These are phyloP conservation scores for Geotrupes spiniger DNA, from an alignment of 2,888 invertebrate species.

Conservation along the genomic window DNA sequence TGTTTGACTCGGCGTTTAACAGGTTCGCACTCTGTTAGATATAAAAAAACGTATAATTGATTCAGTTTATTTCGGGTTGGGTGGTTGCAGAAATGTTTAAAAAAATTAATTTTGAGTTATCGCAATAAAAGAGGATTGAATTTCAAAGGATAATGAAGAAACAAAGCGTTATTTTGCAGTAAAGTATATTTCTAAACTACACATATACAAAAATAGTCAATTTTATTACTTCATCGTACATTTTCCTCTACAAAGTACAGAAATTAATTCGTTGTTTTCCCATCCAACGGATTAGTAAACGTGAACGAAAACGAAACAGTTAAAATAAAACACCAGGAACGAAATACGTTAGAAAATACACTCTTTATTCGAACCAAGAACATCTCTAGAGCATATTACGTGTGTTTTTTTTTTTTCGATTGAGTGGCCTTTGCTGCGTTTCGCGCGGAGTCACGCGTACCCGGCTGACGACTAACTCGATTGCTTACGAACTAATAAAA, in stretches of 20 bases:
- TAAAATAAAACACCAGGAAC: slow-evolving; percentile 18
- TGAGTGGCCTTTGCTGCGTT: slow-evolving; percentile 1
- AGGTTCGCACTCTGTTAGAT: no score
- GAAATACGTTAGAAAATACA: slow-evolving; percentile 19
- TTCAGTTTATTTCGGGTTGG: no score
- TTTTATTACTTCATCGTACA: slow-evolving; percentile 14
- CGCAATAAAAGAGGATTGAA: no score
- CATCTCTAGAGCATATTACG: slow-evolving; percentile 4
- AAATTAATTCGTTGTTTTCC: slow-evolving; percentile 9
- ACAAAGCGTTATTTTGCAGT: slow-evolving; percentile 13
- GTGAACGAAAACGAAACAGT: slow-evolving; percentile 5
- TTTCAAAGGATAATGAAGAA: neutral
- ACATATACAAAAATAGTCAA: slow-evolving; percentile 24
- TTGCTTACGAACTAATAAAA: slow-evolving; percentile 26
- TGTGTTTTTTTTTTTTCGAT: neutral
- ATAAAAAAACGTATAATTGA: no score
- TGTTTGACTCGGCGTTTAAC: no score
- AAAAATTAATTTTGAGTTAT: no score
- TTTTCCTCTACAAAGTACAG: slow-evolving; percentile 13
- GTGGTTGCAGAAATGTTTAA: no score
- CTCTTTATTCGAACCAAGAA: slow-evolving; percentile 16
- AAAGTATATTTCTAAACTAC: slow-evolving; percentile 21
- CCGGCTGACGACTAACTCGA: slow-evolving; percentile 6
- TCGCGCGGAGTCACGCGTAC: neutral
- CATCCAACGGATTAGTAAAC: neutral